Evolutionary conservation across 53 echinoderm and acorn worm genomes (phyloP).

Genomic region (Zoroaster sp.): DNA sequence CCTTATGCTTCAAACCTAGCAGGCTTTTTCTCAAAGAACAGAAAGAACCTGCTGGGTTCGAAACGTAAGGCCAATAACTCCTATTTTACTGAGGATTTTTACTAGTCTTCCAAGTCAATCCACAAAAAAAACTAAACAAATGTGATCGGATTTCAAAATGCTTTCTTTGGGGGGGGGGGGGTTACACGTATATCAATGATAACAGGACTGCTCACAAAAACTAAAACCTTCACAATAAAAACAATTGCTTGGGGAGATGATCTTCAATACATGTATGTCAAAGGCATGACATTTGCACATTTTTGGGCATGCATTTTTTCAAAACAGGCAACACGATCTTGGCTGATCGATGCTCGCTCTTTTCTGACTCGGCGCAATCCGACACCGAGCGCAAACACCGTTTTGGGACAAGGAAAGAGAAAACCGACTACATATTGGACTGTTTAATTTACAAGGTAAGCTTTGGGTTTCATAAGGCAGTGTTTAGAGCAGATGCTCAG

Average conservation of each 20-base stretch:
- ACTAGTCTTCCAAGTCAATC: too few species aligned
- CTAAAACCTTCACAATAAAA: too few species aligned
- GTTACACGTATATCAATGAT: not conserved
- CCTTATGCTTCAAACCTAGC: too few species aligned
- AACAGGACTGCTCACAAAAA: not conserved
- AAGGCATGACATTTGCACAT: not conserved
- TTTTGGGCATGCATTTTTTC: not conserved
- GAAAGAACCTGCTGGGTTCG: too few species aligned
- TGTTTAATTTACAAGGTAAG: not conserved
- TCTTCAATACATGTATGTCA: conserved; percentile 11
- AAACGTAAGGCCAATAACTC: too few species aligned
- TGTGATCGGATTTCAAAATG: not conserved
- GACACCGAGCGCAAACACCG: conserved; percentile 12
- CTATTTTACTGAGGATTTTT: too few species aligned
- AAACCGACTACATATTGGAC: not conserved
- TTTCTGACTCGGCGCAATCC: not conserved
- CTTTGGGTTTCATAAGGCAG: too few species aligned
- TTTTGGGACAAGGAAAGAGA: not conserved
- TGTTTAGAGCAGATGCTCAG: too few species aligned
- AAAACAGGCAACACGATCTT: not conserved
- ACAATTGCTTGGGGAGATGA: not conserved
- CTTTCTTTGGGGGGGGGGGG: not conserved
- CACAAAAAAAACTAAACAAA: too few species aligned
- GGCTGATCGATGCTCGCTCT: not conserved
- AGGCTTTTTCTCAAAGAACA: too few species aligned